Percentiles rank a stretch among this genome's conserved stretches.
These are phyloP conservation scores for Nemoura dubitans DNA, from an alignment of 2,888 invertebrate genomes.

Conservation along the genomic window DNA sequence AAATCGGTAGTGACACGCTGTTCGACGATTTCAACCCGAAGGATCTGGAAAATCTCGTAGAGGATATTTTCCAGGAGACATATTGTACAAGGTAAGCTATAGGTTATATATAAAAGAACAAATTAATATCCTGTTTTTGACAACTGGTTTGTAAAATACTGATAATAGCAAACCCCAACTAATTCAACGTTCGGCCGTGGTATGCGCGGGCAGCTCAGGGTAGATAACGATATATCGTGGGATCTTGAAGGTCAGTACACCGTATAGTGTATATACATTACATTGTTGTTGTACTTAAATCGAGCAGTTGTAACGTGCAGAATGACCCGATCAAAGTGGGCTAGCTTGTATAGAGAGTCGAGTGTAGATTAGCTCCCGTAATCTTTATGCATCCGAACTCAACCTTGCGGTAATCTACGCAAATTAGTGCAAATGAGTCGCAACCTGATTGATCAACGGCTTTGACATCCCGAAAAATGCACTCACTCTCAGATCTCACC, in stretches of 20 bases:
- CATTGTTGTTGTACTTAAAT: not conserved
- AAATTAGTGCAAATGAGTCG: not conserved
- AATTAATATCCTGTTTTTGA: not conserved
- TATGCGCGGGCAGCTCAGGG: not conserved
- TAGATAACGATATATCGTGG: not conserved
- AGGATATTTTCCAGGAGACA: conserved; percentile 24
- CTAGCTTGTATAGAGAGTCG: not conserved
- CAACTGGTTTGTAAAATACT: not conserved
- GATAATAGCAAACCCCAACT: not conserved
- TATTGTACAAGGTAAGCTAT: conserved; percentile 16
- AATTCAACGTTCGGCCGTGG: not conserved
- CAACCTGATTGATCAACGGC: too few species aligned
- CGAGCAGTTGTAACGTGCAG: not conserved
- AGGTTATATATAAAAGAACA: too few species aligned
- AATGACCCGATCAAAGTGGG: not conserved
- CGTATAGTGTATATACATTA: not conserved
- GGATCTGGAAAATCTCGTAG: conserved; percentile 18
- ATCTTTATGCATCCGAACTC: not conserved
- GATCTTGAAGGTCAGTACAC: not conserved
- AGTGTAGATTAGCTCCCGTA: not conserved
- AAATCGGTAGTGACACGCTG: not conserved
- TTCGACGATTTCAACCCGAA: not conserved
- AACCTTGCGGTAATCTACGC: not conserved
- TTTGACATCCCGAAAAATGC: too few species aligned
- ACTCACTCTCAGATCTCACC: too few species aligned